Evolutionary conservation across 1,140 invertebrate genomes (phyloP).

Genomic region (Lerema accius): DNA sequence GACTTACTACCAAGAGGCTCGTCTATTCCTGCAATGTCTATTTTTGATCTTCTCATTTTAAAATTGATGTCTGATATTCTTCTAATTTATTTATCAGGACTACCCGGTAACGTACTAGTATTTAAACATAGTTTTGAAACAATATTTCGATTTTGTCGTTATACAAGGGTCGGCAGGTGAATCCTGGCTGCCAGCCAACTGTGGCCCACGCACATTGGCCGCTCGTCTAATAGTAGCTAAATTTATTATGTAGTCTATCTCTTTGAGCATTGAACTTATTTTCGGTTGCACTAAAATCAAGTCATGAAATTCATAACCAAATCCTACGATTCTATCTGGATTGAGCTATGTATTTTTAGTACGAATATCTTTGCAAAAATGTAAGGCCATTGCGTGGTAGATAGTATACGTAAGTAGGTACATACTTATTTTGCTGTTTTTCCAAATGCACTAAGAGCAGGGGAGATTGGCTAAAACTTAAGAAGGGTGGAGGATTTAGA

Average conservation of each 20-base stretch:
- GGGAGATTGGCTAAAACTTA: no score
- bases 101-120: no score
- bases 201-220: conserved; percentile 56
- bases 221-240: conserved; percentile 40
- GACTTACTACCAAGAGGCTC: no score
- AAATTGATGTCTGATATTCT: no score
- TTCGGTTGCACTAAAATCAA: conserved; percentile 29
- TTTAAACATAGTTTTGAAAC: conserved; percentile 72
- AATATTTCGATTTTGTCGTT: conserved; percentile 70
- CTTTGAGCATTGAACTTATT: conserved; percentile 30
- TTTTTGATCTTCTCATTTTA: no score
- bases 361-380: conserved; percentile 9
- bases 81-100: no score
- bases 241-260: conserved; percentile 41
- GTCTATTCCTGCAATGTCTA: no score
- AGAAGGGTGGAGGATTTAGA: no score
- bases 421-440: no score
- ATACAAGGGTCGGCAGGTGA: conserved; percentile 73
- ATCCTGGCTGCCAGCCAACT: conserved; percentile 60
- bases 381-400: background rate
- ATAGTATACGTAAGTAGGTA: no score
- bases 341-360: conserved; percentile 66
- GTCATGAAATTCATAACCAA: conserved; percentile 70
- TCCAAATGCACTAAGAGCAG: no score
- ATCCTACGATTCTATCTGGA: conserved; percentile 59